phyloP scores from a whole-genome alignment of 2,797 vertebrate genomes.

The Acridotheres tristis region DNA sequence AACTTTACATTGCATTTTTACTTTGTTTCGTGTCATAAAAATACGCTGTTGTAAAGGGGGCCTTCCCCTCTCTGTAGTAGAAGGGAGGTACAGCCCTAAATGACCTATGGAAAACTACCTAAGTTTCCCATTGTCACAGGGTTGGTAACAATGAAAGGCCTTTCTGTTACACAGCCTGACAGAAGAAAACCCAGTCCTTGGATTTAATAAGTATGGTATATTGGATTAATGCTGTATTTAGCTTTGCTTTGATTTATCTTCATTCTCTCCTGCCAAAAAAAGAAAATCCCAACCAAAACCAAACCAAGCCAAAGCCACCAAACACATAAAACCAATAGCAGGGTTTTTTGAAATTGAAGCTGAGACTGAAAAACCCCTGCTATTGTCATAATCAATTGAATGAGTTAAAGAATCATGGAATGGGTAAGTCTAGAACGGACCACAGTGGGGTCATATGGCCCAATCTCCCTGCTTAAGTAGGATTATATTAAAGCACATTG shows the following conservation, averaged over 20 bases:
- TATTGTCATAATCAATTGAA: too few species aligned
- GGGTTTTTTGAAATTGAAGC: neutral
- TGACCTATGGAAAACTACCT: neutral
- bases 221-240: neutral
- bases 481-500: neutral
- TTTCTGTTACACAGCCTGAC: neutral
- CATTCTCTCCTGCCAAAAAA: too few species aligned
- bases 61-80: neutral
- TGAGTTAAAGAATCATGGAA: neutral
- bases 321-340: accelerated
- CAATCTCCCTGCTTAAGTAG: neutral
- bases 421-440: neutral
- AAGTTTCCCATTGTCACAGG: neutral
- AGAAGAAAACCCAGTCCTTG: neutral
- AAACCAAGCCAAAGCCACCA: neutral
- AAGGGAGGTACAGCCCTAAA: neutral
- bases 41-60: accelerated
- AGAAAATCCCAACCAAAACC: neutral
- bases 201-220: neutral
- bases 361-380: neutral
- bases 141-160: accelerated
- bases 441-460: too few species aligned
- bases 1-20: neutral
- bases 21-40: neutral
- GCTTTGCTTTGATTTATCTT: neutral